Evolutionary conservation across 1,140 invertebrate species (phyloP).

Genomic region (Schlechtendalia chinensis): DNA sequence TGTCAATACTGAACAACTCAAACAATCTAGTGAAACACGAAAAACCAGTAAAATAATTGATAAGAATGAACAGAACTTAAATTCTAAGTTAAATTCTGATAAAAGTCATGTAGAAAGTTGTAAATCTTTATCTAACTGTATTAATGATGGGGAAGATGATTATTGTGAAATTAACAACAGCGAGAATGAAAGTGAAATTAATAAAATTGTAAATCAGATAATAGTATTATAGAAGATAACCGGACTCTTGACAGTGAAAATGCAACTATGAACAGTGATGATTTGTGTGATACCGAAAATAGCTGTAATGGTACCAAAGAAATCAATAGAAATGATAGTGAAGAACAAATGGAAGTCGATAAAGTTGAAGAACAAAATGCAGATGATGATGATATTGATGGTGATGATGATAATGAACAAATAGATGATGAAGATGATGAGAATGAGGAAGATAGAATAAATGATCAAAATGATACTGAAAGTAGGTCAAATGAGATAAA

Average conservation of each 20-base stretch:
- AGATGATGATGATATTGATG: constrained; percentile 49
- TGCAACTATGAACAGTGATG: constrained; percentile 10
- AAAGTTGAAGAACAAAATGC: constrained; percentile 36
- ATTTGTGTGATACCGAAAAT: not conserved
- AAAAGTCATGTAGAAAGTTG: constrained; percentile 1
- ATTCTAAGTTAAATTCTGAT: constrained; percentile 20
- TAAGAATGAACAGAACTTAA: constrained; percentile 51
- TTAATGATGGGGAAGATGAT: constrained; percentile 50
- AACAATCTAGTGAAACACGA: constrained; percentile 54
- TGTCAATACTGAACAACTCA: not conserved
- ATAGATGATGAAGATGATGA: constrained; percentile 44
- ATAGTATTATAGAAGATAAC: constrained; percentile 51
- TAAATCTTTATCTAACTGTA: constrained; percentile 28
- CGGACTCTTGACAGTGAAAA: constrained; percentile 17
- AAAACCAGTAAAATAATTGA: constrained; percentile 54
- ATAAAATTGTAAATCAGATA: constrained; percentile 51
- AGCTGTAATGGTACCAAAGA: constrained; percentile 43
- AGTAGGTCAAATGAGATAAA: constrained; percentile 49
- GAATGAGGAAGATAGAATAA: constrained; percentile 36
- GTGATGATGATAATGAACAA: constrained; percentile 50
- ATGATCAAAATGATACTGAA: constrained; percentile 50
- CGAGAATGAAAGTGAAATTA: constrained; percentile 51
- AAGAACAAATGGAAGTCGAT: constrained; percentile 39
- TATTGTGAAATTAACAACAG: constrained; percentile 48
- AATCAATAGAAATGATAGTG: not conserved